Percentiles rank a stretch among this genome's conserved stretches.
Evolutionary conservation across 2,888 invertebrate genomes (phyloP).

Genomic region (Drosophila tripunctata): DNA sequence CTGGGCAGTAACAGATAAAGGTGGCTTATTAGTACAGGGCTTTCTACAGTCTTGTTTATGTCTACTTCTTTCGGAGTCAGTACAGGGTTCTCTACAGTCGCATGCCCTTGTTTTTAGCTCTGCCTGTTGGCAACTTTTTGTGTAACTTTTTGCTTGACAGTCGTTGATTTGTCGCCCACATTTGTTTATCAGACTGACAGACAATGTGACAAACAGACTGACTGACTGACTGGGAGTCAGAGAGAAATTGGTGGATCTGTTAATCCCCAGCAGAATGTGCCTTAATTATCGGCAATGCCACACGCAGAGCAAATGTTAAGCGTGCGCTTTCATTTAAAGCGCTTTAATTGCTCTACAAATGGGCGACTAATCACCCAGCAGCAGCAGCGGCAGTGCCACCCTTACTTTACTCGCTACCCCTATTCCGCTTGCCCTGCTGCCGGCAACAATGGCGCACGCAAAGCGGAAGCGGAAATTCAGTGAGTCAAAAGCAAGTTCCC

Average conservation of each 20-base stretch:
- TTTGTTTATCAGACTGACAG: conserved; percentile 52
- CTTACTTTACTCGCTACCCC: not conserved
- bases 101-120: conserved; percentile 1
- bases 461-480: conserved; percentile 62
- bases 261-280: conserved; percentile 58
- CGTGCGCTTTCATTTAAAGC: conserved; percentile 66
- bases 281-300: conserved; percentile 58
- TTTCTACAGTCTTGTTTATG: too few species aligned
- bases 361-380: conserved; percentile 70
- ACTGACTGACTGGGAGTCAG: not conserved
- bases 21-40: too few species aligned
- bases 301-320: conserved; percentile 67
- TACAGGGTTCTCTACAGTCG: too few species aligned
- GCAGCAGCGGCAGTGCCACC: too few species aligned
- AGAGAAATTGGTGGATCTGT: conserved; percentile 7
- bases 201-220: conserved; percentile 3
- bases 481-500: conserved; percentile 32
- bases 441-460: conserved; percentile 49
- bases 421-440: not conserved
- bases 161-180: conserved; percentile 50
- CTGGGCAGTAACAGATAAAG: too few species aligned
- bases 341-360: conserved; percentile 75
- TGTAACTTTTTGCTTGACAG: conserved; percentile 12
- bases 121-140: not conserved
- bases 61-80: too few species aligned